phyloP scores from a whole-genome alignment of 2,113 vertebrate species.

The Myotis yumanensis region DNA sequence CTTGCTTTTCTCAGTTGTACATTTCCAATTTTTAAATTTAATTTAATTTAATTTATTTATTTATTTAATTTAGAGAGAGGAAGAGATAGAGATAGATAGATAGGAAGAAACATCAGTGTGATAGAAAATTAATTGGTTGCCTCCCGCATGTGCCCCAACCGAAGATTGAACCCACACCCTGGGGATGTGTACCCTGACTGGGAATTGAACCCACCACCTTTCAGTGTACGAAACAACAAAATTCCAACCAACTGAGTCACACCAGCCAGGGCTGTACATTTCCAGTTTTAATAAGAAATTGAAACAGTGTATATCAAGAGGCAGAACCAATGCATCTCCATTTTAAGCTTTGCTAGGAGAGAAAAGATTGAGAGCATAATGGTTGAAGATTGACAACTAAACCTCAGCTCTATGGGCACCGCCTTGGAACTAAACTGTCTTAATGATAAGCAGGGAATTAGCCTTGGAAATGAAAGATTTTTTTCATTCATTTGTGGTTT shows the following conservation, averaged over 20 bases:
- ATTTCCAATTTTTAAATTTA: conserved; percentile 21
- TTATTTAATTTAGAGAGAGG: not conserved
- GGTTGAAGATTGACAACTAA: not conserved
- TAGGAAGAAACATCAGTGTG: not conserved
- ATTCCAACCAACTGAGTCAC: not conserved
- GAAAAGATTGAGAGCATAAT: not conserved
- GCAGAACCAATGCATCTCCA: not conserved
- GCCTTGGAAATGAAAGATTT: not conserved
- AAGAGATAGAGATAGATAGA: not conserved
- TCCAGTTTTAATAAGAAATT: conserved; percentile 57
- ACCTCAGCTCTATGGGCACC: not conserved
- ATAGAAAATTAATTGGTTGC: not conserved
- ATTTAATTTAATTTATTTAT: not conserved
- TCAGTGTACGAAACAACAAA: too few species aligned
- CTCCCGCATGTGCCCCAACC: not conserved
- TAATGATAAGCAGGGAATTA: not conserved
- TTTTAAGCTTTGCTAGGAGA: not conserved
- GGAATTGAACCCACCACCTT: too few species aligned
- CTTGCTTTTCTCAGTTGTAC: conserved; percentile 15
- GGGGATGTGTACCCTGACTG: too few species aligned
- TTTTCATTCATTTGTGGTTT: conserved; percentile 18
- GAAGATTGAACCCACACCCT: too few species aligned
- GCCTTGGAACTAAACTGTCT: not conserved
- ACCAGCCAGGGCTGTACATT: not conserved
- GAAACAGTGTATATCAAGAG: conserved; percentile 58